Percentiles rank a stretch among this genome's conserved stretches.
Conservation (phyloP, 2,888 invertebrate genomes). For the Xestobium rufovillosum region DNA sequence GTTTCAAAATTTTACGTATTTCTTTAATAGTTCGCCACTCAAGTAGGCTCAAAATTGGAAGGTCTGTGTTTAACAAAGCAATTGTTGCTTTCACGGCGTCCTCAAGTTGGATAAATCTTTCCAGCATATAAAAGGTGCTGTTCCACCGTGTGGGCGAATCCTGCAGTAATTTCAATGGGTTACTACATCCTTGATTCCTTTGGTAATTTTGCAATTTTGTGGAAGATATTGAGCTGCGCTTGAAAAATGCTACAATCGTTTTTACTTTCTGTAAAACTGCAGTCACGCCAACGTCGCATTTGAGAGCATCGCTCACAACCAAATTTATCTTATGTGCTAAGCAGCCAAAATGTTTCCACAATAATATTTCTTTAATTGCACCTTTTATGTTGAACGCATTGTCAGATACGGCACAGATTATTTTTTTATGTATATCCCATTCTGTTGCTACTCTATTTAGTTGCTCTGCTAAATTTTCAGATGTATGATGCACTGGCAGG, state of each 20-base stretch:
- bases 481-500: not conserved
- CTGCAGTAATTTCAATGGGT: no score
- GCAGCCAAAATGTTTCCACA: slow-evolving; percentile 2
- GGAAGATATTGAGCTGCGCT: not conserved
- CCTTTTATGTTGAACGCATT: slow-evolving; percentile 18
- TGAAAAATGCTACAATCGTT: not conserved
- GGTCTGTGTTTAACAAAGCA: slow-evolving; percentile 18
- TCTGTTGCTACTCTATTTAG: slow-evolving; percentile 2
- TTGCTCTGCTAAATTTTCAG: slow-evolving; percentile 4
- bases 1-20: slow-evolving; percentile 21
- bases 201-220: not conserved
- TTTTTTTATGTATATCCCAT: slow-evolving; percentile 9
- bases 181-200: no score
- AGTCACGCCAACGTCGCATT: slow-evolving; percentile 2
- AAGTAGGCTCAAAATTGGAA: slow-evolving; percentile 17
- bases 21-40: slow-evolving; percentile 23
- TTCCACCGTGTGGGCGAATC: not conserved
- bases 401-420: slow-evolving; percentile 15
- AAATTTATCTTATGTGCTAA: not conserved
- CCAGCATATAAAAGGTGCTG: slow-evolving; percentile 6
- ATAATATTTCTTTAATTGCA: not conserved
- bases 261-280: not conserved
- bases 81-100: slow-evolving; percentile 21
- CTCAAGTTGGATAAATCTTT: slow-evolving; percentile 22
- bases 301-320: not conserved